Base-by-base conservation (phyloP, 2,888 invertebrate species). In the Pterostichus niger region DNA sequence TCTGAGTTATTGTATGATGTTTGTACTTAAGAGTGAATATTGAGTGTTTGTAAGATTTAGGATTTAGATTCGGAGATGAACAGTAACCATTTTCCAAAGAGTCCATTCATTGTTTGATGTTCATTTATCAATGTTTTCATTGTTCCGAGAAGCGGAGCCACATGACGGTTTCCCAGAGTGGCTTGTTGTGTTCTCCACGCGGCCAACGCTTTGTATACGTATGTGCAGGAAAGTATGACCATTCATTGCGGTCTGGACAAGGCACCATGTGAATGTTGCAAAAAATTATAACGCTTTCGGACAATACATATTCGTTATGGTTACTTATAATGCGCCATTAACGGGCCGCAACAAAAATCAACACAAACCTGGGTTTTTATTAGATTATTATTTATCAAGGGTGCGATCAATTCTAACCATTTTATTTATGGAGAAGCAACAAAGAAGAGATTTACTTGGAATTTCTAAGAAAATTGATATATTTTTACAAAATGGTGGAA, bases 111-210 rank as follows among this genome's bases (percentile, higher is more conserved):
- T 75, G 82, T 82, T 75, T 82, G 75, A 82, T 76, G 82, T 82
- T 82, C 82, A 82, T 82, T 82, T 82, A 82, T 82, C 82, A 82
- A 82, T 82, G 82, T 75, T 82, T 82, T 82, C 82, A 82, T 82
- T 82, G 82, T 82, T 82, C 61, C 24, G 13, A 33, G 54, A 44
- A 46, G 13, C 44, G 40, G 15, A 13, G 15, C 75, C 82, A 82
- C 82, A 75, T 82, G 82, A 44, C 82, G 61, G 15, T 46, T 82
- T 82, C 82, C 75, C 82, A 82, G 82, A 59, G 82, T 54, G 44
- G 44, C 68, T 71, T 71, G 68, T 71, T 71, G 68, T 71, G 68
- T 71, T 71, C 40, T 44, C 15, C 2, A 40, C 44, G 59, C 31
- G 46, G 59, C 78, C 46, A 40, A 6, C 44, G 77, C 77, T 56